Evolutionary conservation across 2,888 invertebrate species (phyloP).

Genomic region (Frankliniella intonsa): DNA sequence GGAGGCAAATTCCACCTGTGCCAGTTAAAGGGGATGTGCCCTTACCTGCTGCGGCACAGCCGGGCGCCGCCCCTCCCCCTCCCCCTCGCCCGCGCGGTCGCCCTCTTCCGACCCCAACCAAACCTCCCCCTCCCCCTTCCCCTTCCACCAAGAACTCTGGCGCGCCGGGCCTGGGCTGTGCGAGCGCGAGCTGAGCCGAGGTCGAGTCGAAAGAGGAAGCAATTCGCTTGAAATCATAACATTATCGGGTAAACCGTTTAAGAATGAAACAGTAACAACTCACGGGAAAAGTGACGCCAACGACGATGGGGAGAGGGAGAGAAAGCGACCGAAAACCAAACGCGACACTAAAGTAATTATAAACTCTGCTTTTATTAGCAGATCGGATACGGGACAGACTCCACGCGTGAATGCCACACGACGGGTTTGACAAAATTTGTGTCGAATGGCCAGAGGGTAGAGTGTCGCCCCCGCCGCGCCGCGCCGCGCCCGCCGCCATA

Average conservation of each 20-base stretch:
- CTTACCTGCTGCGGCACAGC: conserved; percentile 11
- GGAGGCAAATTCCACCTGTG: neutral
- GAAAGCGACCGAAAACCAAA: neutral
- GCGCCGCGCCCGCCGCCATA: too few relatives aligned
- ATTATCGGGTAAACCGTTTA: neutral
- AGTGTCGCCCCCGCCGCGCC: too few relatives aligned
- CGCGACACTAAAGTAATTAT: too few relatives aligned
- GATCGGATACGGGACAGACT: too few relatives aligned
- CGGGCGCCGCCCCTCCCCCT: neutral
- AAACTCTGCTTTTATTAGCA: too few relatives aligned
- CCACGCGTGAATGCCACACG: too few relatives aligned
- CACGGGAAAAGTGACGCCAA: neutral
- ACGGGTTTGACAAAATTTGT: too few relatives aligned
- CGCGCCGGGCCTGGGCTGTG: neutral
- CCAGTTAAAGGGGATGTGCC: conserved; percentile 11
- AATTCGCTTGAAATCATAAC: neutral
- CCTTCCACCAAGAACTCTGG: neutral
- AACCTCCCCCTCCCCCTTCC: neutral
- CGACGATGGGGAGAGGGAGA: neutral
- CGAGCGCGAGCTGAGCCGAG: too few relatives aligned
- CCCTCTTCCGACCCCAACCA: too few relatives aligned
- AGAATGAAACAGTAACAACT: neutral
- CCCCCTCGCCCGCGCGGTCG: neutral
- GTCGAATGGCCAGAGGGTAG: too few relatives aligned
- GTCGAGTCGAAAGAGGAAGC: neutral